Conservation (phyloP, 2,113 vertebrate genomes). For the Tylochromis polylepis region DNA sequence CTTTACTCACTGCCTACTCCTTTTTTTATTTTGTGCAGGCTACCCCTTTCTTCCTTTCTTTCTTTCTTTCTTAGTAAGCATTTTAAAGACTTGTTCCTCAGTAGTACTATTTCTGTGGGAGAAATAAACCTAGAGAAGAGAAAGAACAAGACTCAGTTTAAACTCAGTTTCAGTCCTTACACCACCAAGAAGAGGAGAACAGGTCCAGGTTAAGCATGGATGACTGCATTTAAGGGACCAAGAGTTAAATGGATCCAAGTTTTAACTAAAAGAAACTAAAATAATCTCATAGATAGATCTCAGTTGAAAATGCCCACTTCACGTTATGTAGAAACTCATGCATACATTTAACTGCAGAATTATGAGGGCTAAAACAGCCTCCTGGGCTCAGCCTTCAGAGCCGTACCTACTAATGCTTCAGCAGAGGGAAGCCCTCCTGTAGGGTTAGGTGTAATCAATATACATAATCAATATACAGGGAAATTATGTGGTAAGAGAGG, state of each 20-base stretch:
- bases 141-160: not conserved
- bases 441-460: conserved; percentile 70
- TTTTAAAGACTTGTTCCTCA: not conserved
- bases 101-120: not conserved
- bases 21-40: conserved; percentile 13
- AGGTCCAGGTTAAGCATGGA: not conserved
- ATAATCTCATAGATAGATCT: not conserved
- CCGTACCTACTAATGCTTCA: conserved; percentile 25
- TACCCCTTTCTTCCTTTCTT: conserved; percentile 17
- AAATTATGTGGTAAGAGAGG: conserved; percentile 71
- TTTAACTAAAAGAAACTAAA: not conserved
- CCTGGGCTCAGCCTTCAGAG: conserved; percentile 31
- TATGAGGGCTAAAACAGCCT: not conserved
- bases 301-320: not conserved
- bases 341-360: not conserved
- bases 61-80: not conserved
- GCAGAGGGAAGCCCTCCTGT: conserved; percentile 37
- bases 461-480: conserved; percentile 75
- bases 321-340: not conserved
- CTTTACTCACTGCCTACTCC: conserved; percentile 63
- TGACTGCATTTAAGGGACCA: not conserved
- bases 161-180: not conserved
- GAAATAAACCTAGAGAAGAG: not conserved
- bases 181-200: not conserved
- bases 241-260: not conserved